These are phyloP conservation scores for Pachycephala philippinensis DNA, from an alignment of 2,113 vertebrate genomes.

Conservation along the genomic window DNA sequence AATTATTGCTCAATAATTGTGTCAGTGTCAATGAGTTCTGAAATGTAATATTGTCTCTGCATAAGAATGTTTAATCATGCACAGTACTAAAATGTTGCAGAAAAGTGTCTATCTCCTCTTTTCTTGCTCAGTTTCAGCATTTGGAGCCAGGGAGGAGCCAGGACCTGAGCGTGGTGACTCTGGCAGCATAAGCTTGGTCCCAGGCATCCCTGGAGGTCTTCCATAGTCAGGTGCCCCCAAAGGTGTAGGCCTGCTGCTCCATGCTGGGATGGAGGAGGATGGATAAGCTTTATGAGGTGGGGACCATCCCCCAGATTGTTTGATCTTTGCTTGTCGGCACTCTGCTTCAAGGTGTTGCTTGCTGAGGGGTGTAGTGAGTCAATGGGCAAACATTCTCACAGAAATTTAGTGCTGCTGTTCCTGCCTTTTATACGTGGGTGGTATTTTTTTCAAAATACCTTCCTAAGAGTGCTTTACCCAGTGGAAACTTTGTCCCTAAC, in stretches of 20 bases:
- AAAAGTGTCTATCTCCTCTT: not conserved
- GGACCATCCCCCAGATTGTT: not conserved
- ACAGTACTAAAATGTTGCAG: not conserved
- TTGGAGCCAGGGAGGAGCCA: accelerated
- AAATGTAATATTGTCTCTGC: not conserved
- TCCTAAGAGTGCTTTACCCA: not conserved
- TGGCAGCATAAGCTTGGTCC: not conserved
- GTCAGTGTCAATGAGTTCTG: not conserved
- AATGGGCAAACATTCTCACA: not conserved
- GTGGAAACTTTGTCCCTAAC: not conserved
- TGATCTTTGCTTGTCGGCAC: not conserved
- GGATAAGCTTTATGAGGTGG: not conserved
- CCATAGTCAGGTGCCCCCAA: accelerated
- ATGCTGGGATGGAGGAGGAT: not conserved
- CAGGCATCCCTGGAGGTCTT: not conserved
- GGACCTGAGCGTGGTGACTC: accelerated
- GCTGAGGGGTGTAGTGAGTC: not conserved
- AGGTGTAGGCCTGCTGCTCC: not conserved
- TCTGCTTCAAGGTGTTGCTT: not conserved
- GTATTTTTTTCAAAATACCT: not conserved
- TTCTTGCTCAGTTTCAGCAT: not conserved
- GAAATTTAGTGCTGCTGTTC: not conserved
- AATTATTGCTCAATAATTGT: not conserved
- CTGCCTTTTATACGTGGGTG: accelerated
- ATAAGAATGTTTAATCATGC: not conserved